Percentiles rank a stretch among this genome's conserved stretches.
Evolutionary conservation across 1,140 invertebrate genomes (phyloP).

Genomic region (Penaeus japonicus): DNA sequence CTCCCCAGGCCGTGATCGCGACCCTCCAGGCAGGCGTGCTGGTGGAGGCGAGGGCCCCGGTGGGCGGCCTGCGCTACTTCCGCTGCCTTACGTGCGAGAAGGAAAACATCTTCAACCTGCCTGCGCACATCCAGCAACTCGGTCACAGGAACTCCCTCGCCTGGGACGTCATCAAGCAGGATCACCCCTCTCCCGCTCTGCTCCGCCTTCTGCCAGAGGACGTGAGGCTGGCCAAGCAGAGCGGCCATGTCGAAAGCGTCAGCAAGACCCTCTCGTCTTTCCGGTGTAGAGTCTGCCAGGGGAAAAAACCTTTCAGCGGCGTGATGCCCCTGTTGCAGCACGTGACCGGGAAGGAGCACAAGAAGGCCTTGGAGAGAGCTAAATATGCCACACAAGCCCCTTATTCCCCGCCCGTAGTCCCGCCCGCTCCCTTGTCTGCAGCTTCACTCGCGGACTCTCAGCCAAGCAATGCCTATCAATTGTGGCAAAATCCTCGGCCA

Average conservation of each 20-base stretch:
- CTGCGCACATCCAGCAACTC: too few relatives aligned
- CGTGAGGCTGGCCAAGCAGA: slow-evolving; percentile 4
- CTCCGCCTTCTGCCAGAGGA: background rate
- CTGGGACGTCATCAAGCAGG: background rate
- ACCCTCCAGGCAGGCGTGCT: too few relatives aligned
- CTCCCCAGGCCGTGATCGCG: too few relatives aligned
- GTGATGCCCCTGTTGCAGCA: slow-evolving; percentile 1
- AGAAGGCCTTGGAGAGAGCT: background rate
- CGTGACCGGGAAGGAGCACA: background rate
- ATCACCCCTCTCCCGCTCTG: background rate
- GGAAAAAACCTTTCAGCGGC: slow-evolving; percentile 19
- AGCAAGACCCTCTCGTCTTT: background rate
- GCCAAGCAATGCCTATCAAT: too few relatives aligned
- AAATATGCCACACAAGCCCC: too few relatives aligned
- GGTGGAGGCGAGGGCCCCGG: too few relatives aligned
- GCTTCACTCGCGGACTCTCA: too few relatives aligned
- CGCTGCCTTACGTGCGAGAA: too few relatives aligned
- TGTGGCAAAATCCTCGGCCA: too few relatives aligned
- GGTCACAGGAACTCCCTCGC: background rate
- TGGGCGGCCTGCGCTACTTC: too few relatives aligned
- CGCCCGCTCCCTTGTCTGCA: background rate
- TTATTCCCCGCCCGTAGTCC: background rate
- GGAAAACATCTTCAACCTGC: too few relatives aligned
- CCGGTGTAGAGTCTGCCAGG: background rate
- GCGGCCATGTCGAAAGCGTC: background rate